Base-by-base conservation (phyloP, 92 coral and sea anemone species). In the Desmophyllum pertusum region DNA sequence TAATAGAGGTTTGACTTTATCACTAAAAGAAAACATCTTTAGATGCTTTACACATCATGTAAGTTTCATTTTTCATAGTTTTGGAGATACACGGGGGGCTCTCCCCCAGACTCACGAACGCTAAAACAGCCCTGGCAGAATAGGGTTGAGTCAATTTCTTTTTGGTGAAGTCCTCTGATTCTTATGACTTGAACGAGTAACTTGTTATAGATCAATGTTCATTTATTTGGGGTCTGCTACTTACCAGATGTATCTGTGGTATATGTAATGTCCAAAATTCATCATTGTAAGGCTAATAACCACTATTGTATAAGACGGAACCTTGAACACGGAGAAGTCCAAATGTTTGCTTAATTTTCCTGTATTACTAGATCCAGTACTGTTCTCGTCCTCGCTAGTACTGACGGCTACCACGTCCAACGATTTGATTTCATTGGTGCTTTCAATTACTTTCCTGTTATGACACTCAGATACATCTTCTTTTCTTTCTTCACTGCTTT, bases 241-340 rank as follows among this genome's bases (percentile, higher is more conserved):
- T 59, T 65, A 77, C 81, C 81, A 77, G 18, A 77, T 55, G 52
- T 27, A 77, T 38, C 23, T 57, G 81, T 27, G 81, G 81, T 6
- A 65, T n/a, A n/a, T 59, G 52, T 23, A 77, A 77, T 77, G 81
- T 25, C 81, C 81, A 6, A 77, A 61, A n/a, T 31, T 39, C 81
- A 77, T 77, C 25, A 77, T 8, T 13, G 38, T 39, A 5, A 77
- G 70, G 59, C 81, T 77, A 13, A 41, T 5, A 2, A 77, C 37
- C 6, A 31, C 52, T 1, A 59, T 40, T 18, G 81, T 38, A 61
- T 57, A 77, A 59, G 67, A 31, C 10, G 81, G 81, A 11, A 59
- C 52, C 50, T 77, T 77, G 66, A 77, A 77, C 30, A 77, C 81
- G 4, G 81, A 77, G 39, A 59, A 38, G 70, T 57, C 51, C n/a